A percentile compares a stretch with the other conserved stretches of the same genome.
These are phyloP conservation scores for Seira sanloemensis DNA, from an alignment of 2,888 invertebrate species.

Conservation along the genomic window DNA sequence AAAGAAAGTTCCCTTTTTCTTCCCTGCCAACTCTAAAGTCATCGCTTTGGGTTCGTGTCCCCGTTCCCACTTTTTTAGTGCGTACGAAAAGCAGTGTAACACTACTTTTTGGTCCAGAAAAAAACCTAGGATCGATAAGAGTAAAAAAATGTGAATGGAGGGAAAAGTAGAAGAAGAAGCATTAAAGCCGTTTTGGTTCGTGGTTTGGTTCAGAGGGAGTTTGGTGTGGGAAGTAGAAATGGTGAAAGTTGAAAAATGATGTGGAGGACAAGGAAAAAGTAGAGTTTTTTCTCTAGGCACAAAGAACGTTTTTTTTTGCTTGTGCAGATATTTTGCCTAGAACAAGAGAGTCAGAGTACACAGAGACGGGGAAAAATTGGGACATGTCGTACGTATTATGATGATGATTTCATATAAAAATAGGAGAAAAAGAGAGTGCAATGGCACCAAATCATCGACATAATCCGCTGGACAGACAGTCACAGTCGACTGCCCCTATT, in stretches of 20 bases:
- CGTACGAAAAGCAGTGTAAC: no score
- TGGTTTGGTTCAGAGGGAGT: no score
- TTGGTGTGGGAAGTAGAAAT: no score
- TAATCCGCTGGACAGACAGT: not conserved
- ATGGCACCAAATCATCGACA: constrained; percentile 14
- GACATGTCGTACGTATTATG: constrained; percentile 19
- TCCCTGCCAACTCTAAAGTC: not conserved
- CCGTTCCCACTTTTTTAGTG: no score
- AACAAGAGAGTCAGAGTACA: no score
- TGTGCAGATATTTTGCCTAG: no score
- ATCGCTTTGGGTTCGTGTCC: not conserved
- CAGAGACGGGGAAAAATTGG: constrained; percentile 36
- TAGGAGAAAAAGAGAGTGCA: constrained; percentile 25
- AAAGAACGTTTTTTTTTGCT: no score
- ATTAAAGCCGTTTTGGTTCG: no score
- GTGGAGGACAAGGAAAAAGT: constrained; percentile 46
- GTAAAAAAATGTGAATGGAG: no score
- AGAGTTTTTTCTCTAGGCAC: not conserved
- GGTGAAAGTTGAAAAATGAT: constrained; percentile 55
- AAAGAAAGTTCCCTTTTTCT: constrained; percentile 4
- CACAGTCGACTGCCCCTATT: constrained; percentile 6
- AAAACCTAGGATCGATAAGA: no score
- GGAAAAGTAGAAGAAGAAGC: no score
- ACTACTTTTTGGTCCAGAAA: no score
- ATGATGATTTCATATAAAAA: constrained; percentile 8